phyloP scores from a whole-genome alignment of 2,888 invertebrate genomes.

The Camponotus fellah region DNA sequence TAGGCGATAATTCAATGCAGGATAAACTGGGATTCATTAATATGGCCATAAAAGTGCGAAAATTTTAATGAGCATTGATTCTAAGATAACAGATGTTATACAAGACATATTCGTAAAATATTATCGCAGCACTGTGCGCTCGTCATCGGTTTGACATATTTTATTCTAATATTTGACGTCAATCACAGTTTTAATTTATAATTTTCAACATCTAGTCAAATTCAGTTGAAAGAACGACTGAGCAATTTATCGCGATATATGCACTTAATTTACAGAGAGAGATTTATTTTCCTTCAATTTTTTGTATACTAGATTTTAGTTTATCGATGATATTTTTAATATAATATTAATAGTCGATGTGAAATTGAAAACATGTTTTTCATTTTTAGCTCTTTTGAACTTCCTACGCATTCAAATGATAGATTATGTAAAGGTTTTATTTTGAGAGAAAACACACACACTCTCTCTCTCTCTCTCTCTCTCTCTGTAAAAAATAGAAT shows the following conservation, averaged over 20 bases:
- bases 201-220: background rate
- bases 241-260: background rate
- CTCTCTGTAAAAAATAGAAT: too few species aligned
- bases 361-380: background rate
- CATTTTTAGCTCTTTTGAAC: background rate
- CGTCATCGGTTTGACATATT: background rate
- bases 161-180: background rate
- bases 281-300: background rate
- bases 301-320: background rate
- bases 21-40: background rate
- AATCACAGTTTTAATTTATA: background rate
- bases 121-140: background rate
- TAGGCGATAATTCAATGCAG: background rate
- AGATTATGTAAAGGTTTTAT: background rate
- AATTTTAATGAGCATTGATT: background rate
- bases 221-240: background rate
- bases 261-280: background rate
- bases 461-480: too few species aligned
- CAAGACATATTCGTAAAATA: constrained; percentile 4
- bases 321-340: background rate
- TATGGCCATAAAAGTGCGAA: background rate
- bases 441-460: background rate
- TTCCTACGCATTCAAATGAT: background rate
- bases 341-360: background rate
- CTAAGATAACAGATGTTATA: background rate